Evolutionary conservation across 2,113 vertebrate genomes (phyloP).

Genomic region (Connochaetes taurinus): DNA sequence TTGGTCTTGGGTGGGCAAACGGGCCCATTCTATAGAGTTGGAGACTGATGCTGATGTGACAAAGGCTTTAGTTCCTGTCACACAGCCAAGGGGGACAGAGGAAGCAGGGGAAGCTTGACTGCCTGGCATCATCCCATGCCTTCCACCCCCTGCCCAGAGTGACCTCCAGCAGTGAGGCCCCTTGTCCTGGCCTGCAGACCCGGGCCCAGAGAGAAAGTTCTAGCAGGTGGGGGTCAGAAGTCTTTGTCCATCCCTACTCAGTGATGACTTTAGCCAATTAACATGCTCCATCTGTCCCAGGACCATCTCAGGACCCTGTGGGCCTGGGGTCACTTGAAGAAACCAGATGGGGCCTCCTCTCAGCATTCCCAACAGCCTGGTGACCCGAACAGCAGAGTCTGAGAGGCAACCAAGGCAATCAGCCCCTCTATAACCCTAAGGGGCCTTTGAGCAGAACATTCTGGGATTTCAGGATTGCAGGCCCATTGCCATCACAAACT

Average conservation of each 20-base stretch:
- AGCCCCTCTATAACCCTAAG: neutral
- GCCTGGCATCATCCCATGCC: rapidly evolving
- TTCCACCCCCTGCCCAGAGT: rapidly evolving
- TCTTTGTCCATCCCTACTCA: neutral
- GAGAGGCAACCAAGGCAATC: no score
- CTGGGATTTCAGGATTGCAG: rapidly evolving
- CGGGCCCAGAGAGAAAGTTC: neutral
- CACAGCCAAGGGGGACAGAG: neutral
- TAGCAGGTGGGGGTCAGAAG: neutral
- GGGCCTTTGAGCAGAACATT: neutral
- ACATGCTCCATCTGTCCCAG: no score
- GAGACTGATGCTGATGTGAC: neutral
- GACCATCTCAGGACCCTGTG: neutral
- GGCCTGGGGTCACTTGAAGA: neutral
- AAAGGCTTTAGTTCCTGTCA: neutral
- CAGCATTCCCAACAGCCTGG: neutral
- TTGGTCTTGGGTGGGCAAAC: neutral
- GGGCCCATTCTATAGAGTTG: neutral
- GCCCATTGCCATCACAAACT: rapidly evolving
- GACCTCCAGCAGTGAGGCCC: rapidly evolving
- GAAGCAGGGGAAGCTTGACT: neutral
- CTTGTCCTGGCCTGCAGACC: neutral
- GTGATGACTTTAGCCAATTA: neutral
- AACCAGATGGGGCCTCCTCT: neutral
- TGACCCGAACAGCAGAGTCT: neutral